A percentile compares a stretch with the other conserved stretches of the same genome.
Conservation (phyloP, 37 sponge, comb jelly and placozoan species). For the Bolinopsis microptera region DNA sequence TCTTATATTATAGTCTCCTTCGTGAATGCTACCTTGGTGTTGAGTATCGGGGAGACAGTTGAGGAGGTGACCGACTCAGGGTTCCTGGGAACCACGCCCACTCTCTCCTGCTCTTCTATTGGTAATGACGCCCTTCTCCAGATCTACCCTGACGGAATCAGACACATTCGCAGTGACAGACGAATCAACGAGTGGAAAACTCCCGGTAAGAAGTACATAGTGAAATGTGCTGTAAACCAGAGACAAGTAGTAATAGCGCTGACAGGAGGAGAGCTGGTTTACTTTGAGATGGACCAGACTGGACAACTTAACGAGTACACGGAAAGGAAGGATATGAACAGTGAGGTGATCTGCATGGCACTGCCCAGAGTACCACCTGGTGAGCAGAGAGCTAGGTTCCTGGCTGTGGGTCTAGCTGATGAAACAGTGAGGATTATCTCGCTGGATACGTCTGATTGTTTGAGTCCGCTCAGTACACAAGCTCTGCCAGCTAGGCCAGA, state of each 20-base stretch:
- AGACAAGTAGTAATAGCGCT: constrained; percentile 95
- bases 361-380: constrained; percentile 90
- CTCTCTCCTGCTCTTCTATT: constrained; percentile 84
- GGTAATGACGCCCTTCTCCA: constrained; percentile 97
- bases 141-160: constrained; percentile 95
- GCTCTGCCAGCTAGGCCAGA: constrained; percentile 92
- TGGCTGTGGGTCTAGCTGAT: constrained; percentile 95
- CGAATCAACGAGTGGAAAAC: constrained; percentile 96
- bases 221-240: constrained; percentile 92
- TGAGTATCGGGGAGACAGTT: constrained; percentile 98
- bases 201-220: constrained; percentile 84
- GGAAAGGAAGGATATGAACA: constrained; percentile 89
- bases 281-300: constrained; percentile 95
- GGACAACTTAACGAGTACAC: constrained; percentile 98
- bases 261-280: constrained; percentile 94
- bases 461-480: constrained; percentile 93
- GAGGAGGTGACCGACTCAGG: constrained; percentile 99
- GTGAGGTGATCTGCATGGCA: constrained; percentile 94
- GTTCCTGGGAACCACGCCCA: constrained; percentile 97
- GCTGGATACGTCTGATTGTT: constrained; percentile 93
- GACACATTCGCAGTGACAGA: constrained; percentile 93
- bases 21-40: constrained; percentile 96
- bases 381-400: constrained; percentile 91
- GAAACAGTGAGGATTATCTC: constrained; percentile 95
- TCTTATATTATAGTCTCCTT: constrained; percentile 97